Conservation (phyloP, 2,797 vertebrate species). For the Orientallactaga sibirica region DNA sequence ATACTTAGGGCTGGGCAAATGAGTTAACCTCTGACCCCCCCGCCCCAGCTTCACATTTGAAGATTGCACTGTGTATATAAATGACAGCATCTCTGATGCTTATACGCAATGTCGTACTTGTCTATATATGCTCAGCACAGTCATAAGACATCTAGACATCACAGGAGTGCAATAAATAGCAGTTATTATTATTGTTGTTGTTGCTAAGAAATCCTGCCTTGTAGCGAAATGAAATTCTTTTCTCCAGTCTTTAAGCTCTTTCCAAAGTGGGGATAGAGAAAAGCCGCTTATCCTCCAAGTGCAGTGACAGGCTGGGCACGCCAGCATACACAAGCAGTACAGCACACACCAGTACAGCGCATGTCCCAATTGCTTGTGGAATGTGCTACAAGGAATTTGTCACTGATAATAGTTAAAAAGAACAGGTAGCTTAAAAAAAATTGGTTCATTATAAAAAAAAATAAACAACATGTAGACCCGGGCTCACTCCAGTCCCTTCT, state of each 20-base stretch:
- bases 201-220: conserved; percentile 74
- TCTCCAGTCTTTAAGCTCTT: conserved; percentile 74
- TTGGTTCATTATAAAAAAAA: background rate
- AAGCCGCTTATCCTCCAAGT: conserved; percentile 78
- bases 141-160: conserved; percentile 31
- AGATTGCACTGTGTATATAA: background rate
- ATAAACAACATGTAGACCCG: background rate
- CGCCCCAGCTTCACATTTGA: background rate
- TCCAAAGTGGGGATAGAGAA: conserved; percentile 72
- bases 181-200: conserved; percentile 70
- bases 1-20: conserved; percentile 1
- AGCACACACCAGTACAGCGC: background rate
- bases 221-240: conserved; percentile 73
- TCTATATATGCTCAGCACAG: background rate
- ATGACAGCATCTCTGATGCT: background rate
- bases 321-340: background rate
- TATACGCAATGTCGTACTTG: background rate
- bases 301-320: conserved; percentile 4
- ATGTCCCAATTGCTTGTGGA: background rate
- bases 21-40: background rate
- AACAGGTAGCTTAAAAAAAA: background rate
- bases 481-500: background rate
- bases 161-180: background rate
- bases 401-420: background rate
- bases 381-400: background rate